Evolutionary conservation across 2,797 vertebrate species (phyloP), one percentile per base, ranked within the genome.

Genomic region (Scarus forsteni): DNA sequence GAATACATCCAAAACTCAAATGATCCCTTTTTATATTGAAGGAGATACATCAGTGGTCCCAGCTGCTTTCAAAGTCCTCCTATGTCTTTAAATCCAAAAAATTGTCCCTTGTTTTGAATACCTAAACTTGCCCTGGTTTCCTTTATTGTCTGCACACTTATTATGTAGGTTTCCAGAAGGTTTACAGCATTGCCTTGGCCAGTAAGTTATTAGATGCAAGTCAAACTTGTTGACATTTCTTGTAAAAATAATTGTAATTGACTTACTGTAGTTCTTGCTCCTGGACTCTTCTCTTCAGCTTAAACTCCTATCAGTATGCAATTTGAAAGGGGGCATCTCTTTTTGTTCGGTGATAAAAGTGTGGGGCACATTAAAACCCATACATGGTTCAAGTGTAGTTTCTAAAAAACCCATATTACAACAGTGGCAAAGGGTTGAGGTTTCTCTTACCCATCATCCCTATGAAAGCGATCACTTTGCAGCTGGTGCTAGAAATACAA

Each of bases 301-400:
- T 61, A 58, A 53, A 13, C 79, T 77, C 60, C 64, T 80, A 70
- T 57, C 65, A 59, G 81, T 90, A 69, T 81, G 73, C 42, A 27
- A 60, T 82, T 76, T 83, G 72, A 70, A 75, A 66, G 51, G 60
- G 45, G 81, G 70, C 82, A 51, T 80, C 84, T 85, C 86, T 89
- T 93, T 93, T 91, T 93, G 90, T 91, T 85, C 42, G 75, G 82
- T 85, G 71, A 89, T 92, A 90, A 93, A 92, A 57, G 43, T 73
- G 75, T 70, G 62, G 77, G 66, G 74, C 42, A 34, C 77, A 76
- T 80, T 66, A 67, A 85, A 89, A 81, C 55, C 90, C 88, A 79
- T 90, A 89, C 73, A 91, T 89, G 89, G 88, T 8, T 57, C 48
- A 77, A 71, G 70, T 63, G 73, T 46, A 18, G 50, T 89, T 81